Conservation (phyloP, 2,888 invertebrate genomes). For the Spisula subtruncata region DNA sequence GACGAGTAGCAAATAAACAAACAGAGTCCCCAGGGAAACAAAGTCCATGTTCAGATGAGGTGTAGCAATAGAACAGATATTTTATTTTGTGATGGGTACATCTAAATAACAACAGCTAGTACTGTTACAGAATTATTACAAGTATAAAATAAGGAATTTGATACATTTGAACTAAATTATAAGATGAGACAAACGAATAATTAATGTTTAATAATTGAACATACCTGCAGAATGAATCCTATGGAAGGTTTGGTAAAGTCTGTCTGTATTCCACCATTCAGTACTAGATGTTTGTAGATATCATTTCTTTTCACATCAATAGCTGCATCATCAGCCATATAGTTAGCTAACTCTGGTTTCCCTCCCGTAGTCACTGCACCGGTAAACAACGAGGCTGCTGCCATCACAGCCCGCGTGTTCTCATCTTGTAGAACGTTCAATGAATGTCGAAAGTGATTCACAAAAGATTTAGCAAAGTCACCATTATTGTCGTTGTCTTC, state of each 20-base stretch:
- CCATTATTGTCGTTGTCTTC: not conserved
- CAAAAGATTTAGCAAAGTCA: conserved; percentile 18
- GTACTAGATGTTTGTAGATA: conserved; percentile 42
- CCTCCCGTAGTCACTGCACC: conserved; percentile 23
- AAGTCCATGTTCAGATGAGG: too few species aligned
- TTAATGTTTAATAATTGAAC: too few species aligned
- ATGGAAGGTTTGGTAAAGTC: conserved; percentile 87
- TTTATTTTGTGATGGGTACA: too few species aligned
- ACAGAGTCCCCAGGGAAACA: too few species aligned
- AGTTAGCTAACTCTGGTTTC: not conserved
- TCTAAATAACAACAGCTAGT: too few species aligned
- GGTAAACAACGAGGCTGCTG: conserved; percentile 10
- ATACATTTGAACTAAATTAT: too few species aligned
- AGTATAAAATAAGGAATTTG: too few species aligned
- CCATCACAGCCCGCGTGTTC: not conserved
- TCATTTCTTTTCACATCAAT: conserved; percentile 47
- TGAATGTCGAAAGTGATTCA: conserved; percentile 25
- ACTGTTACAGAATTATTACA: too few species aligned
- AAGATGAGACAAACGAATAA: too few species aligned
- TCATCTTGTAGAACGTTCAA: not conserved
- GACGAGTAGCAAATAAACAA: too few species aligned
- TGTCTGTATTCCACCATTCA: conserved; percentile 53
- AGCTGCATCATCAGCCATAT: not conserved
- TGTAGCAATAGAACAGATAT: too few species aligned
- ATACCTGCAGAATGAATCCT: conserved; percentile 80